Base-by-base conservation (phyloP, 2,797 vertebrate genomes). In the Discoglossus pictus region DNA sequence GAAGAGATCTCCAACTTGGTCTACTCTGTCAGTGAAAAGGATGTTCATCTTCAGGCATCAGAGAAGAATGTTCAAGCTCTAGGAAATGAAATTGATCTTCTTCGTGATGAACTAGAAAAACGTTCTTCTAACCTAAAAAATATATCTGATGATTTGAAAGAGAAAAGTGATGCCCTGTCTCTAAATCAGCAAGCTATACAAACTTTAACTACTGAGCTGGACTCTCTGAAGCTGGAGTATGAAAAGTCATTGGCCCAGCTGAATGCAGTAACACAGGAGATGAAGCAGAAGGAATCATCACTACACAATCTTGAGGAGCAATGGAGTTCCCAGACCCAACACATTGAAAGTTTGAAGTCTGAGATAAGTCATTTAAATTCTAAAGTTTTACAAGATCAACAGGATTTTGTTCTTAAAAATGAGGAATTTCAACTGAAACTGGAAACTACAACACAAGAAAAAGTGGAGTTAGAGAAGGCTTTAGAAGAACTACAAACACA, bases 281-380 rank as follows among this genome's bases (percentile, higher is more conserved):
- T 88, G 0, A 88, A 92, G 73, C 88, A 94, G 66, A 89, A 86
- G 54, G 91, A 92, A 13, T 62, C 87, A 80, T 82, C 87, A 50
- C 72, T 92, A 4, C 87, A 91, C 15, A 87, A 85, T 2, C 86
- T 94, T 17, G 88, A 75, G 43, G 84, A 77, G 44, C 90, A 85
- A 23, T 92, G 87, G 51, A 12, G 79, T 2, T 80, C 86, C 2
- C 93, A 93, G 76, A 84, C 82, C 46, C 86, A 91, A 42, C 79
- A 83, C 11, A 62, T 89, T 2, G 64, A 82, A 0, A 60, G 81
- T 34, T 73, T 92, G 68, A 75, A 84, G 4, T 69, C 83, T 21
- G 83, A 95, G 23, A 73, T 92, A 31, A 81, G 83, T 54, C 77
- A 65, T 1, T 4, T 90, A 0, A 86, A 84, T 21, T 84, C 87